Evolutionary conservation across 2,797 vertebrate species (phyloP).

Genomic region (Sebastolobus alascanus): DNA sequence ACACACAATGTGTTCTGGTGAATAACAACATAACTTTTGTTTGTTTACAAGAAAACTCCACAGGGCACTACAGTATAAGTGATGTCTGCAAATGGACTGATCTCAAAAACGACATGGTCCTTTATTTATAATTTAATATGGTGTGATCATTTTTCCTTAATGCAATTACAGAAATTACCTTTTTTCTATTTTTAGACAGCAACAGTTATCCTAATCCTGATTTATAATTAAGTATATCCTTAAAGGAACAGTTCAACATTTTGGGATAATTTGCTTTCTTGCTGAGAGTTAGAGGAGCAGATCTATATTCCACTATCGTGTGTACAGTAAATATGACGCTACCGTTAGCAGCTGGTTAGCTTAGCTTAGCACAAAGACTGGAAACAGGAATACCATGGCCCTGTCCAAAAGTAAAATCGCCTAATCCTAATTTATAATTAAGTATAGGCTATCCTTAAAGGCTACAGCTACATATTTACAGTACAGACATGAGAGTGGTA

Average conservation of each 20-base stretch:
- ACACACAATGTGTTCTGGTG: neutral
- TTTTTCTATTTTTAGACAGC: neutral
- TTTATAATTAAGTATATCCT: neutral
- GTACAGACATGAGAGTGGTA: no score
- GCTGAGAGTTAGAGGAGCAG: neutral
- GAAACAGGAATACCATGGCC: neutral
- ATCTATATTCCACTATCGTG: neutral
- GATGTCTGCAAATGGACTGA: neutral
- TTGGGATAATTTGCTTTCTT: neutral
- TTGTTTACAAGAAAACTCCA: neutral
- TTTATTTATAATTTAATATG: neutral
- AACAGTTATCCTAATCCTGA: neutral
- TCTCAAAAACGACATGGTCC: neutral
- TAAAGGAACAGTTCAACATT: neutral
- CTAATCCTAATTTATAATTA: neutral
- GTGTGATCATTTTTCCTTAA: neutral
- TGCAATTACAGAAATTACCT: neutral
- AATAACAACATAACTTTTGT: neutral
- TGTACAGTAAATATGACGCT: neutral
- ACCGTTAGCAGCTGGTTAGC: neutral
- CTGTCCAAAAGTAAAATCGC: neutral
- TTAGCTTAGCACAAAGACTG: no score
- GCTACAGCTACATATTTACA: neutral
- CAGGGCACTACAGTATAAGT: neutral
- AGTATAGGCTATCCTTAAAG: neutral